phyloP scores from a whole-genome alignment of 1,140 invertebrate species.

The Lepidurus apus region DNA sequence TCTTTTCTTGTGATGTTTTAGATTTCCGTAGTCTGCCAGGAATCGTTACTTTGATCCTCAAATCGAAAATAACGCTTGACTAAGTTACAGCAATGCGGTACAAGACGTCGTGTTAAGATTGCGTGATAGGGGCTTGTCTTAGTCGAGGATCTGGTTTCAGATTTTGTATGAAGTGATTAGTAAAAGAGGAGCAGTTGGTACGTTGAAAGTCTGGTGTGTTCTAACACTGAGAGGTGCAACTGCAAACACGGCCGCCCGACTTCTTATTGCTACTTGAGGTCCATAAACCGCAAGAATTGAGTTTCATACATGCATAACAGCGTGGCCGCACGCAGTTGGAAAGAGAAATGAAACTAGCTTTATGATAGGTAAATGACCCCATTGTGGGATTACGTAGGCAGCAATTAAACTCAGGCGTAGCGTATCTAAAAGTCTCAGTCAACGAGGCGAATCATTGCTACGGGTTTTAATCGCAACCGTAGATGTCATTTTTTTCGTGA shows the following conservation, averaged over 20 bases:
- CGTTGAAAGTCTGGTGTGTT: neutral
- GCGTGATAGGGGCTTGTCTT: neutral
- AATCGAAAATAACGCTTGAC: neutral
- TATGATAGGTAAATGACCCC: conserved; percentile 6
- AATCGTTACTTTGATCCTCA: neutral
- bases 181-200: neutral
- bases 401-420: neutral
- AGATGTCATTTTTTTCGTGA: neutral
- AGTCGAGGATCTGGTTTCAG: neutral
- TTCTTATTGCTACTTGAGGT: neutral
- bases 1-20: neutral
- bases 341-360: neutral
- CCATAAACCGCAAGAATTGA: neutral
- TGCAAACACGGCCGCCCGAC: neutral
- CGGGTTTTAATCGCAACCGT: neutral
- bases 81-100: conserved; percentile 3
- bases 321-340: neutral
- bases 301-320: neutral
- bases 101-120: neutral
- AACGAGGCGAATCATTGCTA: neutral
- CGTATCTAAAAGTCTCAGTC: neutral
- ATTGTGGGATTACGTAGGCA: neutral
- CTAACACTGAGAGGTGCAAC: neutral
- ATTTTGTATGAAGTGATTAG: neutral
- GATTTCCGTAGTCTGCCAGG: neutral